A percentile compares a stretch with the other conserved stretches of the same genome.
These are phyloP conservation scores for Aphodius granarius DNA, from an alignment of 2,888 invertebrate species.

Conservation along the genomic window DNA sequence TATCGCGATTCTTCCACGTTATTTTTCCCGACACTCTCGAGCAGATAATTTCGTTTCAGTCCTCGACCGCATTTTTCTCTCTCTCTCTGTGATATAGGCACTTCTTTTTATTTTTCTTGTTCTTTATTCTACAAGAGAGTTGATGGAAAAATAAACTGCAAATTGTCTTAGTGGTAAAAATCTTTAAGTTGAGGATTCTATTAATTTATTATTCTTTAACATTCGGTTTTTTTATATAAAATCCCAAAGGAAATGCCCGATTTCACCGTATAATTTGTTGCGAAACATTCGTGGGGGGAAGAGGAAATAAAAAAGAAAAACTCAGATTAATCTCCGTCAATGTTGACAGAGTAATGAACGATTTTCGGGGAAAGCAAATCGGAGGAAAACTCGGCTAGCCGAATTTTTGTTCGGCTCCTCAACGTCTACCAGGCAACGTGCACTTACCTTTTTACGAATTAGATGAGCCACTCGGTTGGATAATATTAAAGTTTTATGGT, in stretches of 20 bases:
- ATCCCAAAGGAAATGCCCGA: not conserved
- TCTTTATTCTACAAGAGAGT: not conserved
- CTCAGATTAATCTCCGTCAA: not conserved
- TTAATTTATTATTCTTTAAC: too few relatives aligned
- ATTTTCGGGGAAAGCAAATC: not conserved
- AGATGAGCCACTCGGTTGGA: not conserved
- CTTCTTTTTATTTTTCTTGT: too few relatives aligned
- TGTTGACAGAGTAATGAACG: not conserved
- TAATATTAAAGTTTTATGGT: not conserved
- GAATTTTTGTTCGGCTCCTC: not conserved
- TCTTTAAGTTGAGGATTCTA: too few relatives aligned
- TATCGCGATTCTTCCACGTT: not conserved
- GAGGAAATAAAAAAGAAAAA: not conserved
- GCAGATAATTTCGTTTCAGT: not conserved
- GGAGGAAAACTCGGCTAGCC: not conserved
- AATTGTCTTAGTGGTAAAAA: too few relatives aligned
- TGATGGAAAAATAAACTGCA: too few relatives aligned
- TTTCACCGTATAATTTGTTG: not conserved
- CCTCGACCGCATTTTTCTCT: not conserved
- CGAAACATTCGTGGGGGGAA: not conserved
- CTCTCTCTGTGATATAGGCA: not conserved
- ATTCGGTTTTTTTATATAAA: not conserved
- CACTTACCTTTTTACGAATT: not conserved
- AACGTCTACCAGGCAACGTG: not conserved
- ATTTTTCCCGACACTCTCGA: not conserved